Conservation (phyloP, 2,113 vertebrate genomes). For the Morone chrysops region DNA sequence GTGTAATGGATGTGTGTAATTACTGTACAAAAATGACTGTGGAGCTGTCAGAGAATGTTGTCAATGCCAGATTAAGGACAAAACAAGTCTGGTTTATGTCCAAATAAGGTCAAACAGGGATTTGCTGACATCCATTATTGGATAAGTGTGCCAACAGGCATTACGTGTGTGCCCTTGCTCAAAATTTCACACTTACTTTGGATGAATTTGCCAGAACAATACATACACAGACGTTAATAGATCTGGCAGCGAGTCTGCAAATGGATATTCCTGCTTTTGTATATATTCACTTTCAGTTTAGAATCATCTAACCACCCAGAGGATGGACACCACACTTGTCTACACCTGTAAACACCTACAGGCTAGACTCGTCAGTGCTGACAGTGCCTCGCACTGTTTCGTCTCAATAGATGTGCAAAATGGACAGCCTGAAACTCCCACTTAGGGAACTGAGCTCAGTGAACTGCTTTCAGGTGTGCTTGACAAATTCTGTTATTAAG, state of each 20-base stretch:
- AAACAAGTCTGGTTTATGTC: slow-evolving; percentile 45
- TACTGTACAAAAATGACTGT: slow-evolving; percentile 15
- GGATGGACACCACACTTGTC: not conserved
- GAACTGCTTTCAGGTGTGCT: slow-evolving; percentile 20
- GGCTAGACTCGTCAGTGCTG: slow-evolving; percentile 44
- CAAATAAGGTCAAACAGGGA: slow-evolving; percentile 53
- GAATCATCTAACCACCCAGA: not conserved
- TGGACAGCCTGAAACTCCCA: slow-evolving; percentile 13
- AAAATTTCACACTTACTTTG: slow-evolving; percentile 24
- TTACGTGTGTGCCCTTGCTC: slow-evolving; percentile 8
- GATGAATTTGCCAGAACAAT: slow-evolving; percentile 17
- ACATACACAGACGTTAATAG: not conserved
- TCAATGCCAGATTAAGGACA: slow-evolving; percentile 35
- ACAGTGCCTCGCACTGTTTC: not conserved
- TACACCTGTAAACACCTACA: slow-evolving; percentile 50
- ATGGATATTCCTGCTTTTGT: slow-evolving; percentile 34
- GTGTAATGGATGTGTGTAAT: slow-evolving; percentile 39
- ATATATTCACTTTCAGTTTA: slow-evolving; percentile 15
- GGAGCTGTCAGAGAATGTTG: slow-evolving; percentile 36
- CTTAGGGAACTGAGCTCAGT: slow-evolving; percentile 10
- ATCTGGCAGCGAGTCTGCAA: not conserved
- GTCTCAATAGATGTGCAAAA: slow-evolving; percentile 17
- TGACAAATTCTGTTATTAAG: slow-evolving; percentile 33
- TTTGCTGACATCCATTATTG: slow-evolving; percentile 46
- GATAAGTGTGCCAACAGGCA: slow-evolving; percentile 42